Conservation (phyloP, 1,140 invertebrate genomes). For the Ooceraea biroi region DNA sequence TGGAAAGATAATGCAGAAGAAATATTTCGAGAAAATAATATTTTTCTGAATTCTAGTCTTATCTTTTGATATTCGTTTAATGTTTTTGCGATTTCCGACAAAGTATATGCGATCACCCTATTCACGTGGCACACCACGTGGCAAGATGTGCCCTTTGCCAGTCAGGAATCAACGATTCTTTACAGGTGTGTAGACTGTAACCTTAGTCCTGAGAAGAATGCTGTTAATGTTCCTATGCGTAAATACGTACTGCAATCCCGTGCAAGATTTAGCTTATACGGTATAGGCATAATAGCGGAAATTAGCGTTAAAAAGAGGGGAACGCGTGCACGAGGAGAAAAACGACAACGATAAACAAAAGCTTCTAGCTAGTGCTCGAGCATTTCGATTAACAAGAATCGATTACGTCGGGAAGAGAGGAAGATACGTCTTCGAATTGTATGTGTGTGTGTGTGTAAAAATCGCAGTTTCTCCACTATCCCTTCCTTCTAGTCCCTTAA, state of each 20-base stretch:
- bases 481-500: constrained; percentile 43
- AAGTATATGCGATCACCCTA: not conserved
- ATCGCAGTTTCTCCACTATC: constrained; percentile 48
- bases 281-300: constrained; percentile 39
- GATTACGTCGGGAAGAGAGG: constrained; percentile 41
- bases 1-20: not conserved
- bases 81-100: not conserved
- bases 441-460: too few species aligned
- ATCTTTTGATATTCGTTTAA: not conserved
- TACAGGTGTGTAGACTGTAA: not conserved
- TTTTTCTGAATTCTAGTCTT: not conserved
- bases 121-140: not conserved
- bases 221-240: constrained; percentile 71
- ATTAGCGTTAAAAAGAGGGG: constrained; percentile 31
- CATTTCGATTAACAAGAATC: constrained; percentile 23
- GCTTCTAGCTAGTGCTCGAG: constrained; percentile 28
- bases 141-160: constrained; percentile 18
- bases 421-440: constrained; percentile 10
- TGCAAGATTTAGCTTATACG: constrained; percentile 25
- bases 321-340: constrained; percentile 20
- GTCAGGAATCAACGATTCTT: constrained; percentile 31
- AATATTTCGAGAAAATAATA: not conserved
- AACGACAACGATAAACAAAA: constrained; percentile 37
- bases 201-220: constrained; percentile 39
- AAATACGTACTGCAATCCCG: constrained; percentile 45